Conservation (phyloP, 2,113 vertebrate genomes). For the Ceyx melanurus region DNA sequence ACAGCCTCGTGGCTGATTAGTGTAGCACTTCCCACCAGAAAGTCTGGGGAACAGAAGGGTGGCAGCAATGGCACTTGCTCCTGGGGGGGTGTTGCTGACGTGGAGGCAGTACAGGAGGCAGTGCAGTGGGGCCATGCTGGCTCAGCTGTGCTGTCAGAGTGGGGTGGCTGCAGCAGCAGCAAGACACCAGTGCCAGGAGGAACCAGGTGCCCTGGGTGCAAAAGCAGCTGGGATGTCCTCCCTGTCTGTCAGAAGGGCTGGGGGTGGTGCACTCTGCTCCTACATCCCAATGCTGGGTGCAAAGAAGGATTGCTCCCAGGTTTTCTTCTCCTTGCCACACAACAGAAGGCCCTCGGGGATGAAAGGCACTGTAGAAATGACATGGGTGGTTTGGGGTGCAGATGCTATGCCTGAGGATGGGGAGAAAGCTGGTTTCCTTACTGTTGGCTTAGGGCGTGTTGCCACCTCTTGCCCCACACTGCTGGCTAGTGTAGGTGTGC, state of each 20-base stretch:
- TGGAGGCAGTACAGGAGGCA: neutral
- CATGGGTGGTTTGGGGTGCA: neutral
- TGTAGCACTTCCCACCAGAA: fast-evolving
- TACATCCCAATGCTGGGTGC: fast-evolving
- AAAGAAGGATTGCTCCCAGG: neutral
- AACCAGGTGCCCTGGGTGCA: neutral
- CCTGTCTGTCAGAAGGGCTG: neutral
- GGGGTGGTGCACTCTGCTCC: neutral
- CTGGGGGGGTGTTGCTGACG: fast-evolving
- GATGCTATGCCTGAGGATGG: neutral
- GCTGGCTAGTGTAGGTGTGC: neutral
- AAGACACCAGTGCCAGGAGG: neutral
- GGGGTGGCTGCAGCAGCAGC: neutral
- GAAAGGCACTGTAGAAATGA: conserved; percentile 31
- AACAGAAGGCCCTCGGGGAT: neutral
- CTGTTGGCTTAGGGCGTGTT: neutral
- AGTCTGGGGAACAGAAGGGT: neutral
- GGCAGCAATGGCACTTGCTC: neutral
- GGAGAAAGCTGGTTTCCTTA: neutral
- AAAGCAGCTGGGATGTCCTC: neutral
- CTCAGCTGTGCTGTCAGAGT: fast-evolving
- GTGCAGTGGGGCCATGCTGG: fast-evolving
- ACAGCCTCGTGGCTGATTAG: neutral
- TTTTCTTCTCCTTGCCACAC: neutral
- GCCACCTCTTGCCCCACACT: fast-evolving